Evolutionary conservation across 1,140 invertebrate species (phyloP), one percentile per base, ranked within the genome.

Genomic region (Trypoxylus dichotomus): DNA sequence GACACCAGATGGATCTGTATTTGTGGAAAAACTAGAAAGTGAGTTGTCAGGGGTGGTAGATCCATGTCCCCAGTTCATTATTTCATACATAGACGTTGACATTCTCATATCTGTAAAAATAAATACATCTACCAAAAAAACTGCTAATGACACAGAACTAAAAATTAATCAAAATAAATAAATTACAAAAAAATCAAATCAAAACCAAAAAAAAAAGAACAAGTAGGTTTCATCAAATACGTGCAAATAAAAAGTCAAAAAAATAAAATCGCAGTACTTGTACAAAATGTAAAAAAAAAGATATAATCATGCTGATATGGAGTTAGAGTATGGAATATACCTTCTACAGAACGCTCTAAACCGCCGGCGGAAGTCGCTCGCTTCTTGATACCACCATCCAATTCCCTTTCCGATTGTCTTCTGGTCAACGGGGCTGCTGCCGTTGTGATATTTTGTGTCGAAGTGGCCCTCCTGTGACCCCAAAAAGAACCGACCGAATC

Each of bases 381-480:
- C 88, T 96, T 95, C 86, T 94, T 95, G 85, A 92, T 93, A 82
- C 92, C 93, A 79, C 93, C 93, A 80, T 91, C 90, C 76, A 95
- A 88, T 83, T 95, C 94, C 58, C 94, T 89, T 85, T 95, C 94
- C 60, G 93, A 95, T 80, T 93, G 93, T 83, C 94, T 90, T 87
- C 94, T 92, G 75, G 93, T 93, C 80, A 95, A 89, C 81, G 93
- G 92, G 85, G 92, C 91, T 84, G 91, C 90, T 72, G 91, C 90
- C 21, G 81, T 83, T n/a, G 84, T 81, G 90, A 96, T 94, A 87
- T 96, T 96, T 80, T 93, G 94, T 79, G 94, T 95, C 80, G 94
- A 96, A 83, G 94, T 95, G 77, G 94, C 94, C 85, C 94, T 90
- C 85, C 94, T 90, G 82, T 93, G 91, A 74, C 92, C 93, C 94